A percentile compares a stretch with the other conserved stretches of the same genome.
phyloP scores from a whole-genome alignment of 2,113 vertebrate species.

The Rhea americana region DNA sequence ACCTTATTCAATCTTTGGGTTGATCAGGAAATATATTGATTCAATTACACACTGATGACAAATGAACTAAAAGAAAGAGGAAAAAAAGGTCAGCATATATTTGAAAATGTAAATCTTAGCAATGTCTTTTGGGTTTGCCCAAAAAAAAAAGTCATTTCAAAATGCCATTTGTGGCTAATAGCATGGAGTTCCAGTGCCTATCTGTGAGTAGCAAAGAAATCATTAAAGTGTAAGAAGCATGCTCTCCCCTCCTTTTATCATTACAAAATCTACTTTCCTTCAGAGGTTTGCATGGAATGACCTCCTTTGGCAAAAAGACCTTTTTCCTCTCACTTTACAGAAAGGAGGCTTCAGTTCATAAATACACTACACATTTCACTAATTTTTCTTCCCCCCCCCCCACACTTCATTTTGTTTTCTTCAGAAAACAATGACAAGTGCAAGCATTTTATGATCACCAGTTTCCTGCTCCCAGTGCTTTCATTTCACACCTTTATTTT shows the following conservation, averaged over 20 bases:
- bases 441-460: not conserved
- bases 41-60: constrained; percentile 99
- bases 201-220: constrained; percentile 80
- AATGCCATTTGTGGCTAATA: constrained; percentile 95
- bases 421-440: constrained; percentile 9
- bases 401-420: not conserved
- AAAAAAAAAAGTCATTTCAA: constrained; percentile 91
- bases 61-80: constrained; percentile 91
- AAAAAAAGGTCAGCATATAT: constrained; percentile 99
- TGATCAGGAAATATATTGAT: constrained; percentile 99
- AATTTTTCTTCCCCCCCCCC: not conserved
- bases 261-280: constrained; percentile 74
- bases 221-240: constrained; percentile 77
- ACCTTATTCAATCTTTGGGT: constrained; percentile 99
- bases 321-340: not conserved
- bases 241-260: constrained; percentile 72
- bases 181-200: constrained; percentile 79
- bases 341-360: constrained; percentile 22
- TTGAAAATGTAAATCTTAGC: constrained; percentile 99
- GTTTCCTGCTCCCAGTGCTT: not conserved
- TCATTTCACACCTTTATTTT: not conserved
- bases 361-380: not conserved
- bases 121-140: constrained; percentile 94
- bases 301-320: constrained; percentile 16
- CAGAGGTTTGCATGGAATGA: constrained; percentile 43